A percentile compares a stretch with the other conserved stretches of the same genome.
Conservation (phyloP, 2,888 invertebrate species). For the Lordiphosa andalusiaca region DNA sequence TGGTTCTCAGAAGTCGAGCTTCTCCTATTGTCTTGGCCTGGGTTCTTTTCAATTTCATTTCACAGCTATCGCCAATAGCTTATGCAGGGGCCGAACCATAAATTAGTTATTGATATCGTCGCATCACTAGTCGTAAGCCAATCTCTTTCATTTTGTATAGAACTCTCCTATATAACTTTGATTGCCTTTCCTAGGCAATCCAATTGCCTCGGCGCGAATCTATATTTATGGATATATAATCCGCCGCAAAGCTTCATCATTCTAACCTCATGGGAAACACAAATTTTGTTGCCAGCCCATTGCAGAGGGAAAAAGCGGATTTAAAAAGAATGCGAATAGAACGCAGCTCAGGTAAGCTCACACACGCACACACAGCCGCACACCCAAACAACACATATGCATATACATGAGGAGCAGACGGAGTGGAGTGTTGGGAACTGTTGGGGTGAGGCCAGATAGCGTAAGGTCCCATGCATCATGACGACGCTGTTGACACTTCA, state of each 20-base stretch:
- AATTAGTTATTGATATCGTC: too few species aligned
- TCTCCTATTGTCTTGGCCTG: too few species aligned
- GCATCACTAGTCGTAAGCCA: too few species aligned
- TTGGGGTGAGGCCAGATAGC: slow-evolving; percentile 46
- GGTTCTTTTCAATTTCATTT: too few species aligned
- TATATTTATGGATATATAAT: background rate
- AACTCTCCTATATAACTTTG: too few species aligned
- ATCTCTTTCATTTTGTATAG: too few species aligned
- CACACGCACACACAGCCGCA: slow-evolving; percentile 5
- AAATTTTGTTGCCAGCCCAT: slow-evolving; percentile 1
- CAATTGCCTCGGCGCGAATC: background rate
- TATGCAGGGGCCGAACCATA: too few species aligned
- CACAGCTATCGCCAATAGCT: too few species aligned
- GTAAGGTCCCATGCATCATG: slow-evolving; percentile 64
- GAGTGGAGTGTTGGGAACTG: slow-evolving; percentile 3
- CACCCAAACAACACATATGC: slow-evolving; percentile 5
- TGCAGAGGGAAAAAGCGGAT: slow-evolving; percentile 1
- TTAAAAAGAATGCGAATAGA: slow-evolving; percentile 24
- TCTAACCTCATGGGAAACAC: background rate
- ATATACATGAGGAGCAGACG: slow-evolving; percentile 6
- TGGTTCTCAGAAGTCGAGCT: too few species aligned
- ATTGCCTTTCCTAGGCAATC: too few species aligned
- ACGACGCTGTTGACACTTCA: slow-evolving; percentile 71
- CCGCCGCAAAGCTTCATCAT: slow-evolving; percentile 1
- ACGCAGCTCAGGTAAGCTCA: slow-evolving; percentile 27